Evolutionary conservation across 1,140 invertebrate genomes (phyloP), one percentile per base, ranked within the genome.

Genomic region (Rhyzopertha dominica): DNA sequence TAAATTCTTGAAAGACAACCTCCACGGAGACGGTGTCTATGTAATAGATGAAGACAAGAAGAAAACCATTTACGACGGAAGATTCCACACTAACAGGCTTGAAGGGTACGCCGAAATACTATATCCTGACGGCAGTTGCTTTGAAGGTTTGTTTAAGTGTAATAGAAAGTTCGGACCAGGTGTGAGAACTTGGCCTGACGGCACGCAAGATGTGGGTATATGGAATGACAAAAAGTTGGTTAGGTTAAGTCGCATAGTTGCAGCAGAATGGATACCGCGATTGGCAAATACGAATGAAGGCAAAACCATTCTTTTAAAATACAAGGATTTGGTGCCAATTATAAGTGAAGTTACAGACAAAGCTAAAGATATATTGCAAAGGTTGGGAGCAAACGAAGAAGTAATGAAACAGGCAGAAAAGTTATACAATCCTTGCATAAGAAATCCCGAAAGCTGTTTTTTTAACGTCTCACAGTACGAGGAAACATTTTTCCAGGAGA

Each of bases 151-250:
- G 18, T 73, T 68, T 49, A 61, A 67, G 41, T 53, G 62, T 18
- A 69, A 74, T 43, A 29, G 54, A 16, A 62, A 72, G 30, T 76
- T 65, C 55, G 74, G 74, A 8, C 74, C 74, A 10, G 74, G 74
- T 2, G 53, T 75, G n/a, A 62, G 71, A 34, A 65, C 68, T 0
- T 56, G 69, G 29, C 32, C 64, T 3, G 45, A 58, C 44, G 58
- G 68, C 10, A 51, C 34, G 8, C 67, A 70, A 43, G 63, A 75
- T 53, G 74, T 75, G 5, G 74, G 74, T 4, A 43, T 75, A 1
- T 77, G 74, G 74, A 49, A 62, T 18, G 69, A 68, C 1, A 56
- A 36, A 3, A 54, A 63, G 26, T 54, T 75, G 5, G 44, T 71
- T 1, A 53, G 73, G 10, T 48, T 75, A 8, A 54, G 60, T 13